A percentile compares a stretch with the other conserved stretches of the same genome.
Evolutionary conservation across 92 coral and sea anemone species (phyloP).

Genomic region (Porites cylindrica): DNA sequence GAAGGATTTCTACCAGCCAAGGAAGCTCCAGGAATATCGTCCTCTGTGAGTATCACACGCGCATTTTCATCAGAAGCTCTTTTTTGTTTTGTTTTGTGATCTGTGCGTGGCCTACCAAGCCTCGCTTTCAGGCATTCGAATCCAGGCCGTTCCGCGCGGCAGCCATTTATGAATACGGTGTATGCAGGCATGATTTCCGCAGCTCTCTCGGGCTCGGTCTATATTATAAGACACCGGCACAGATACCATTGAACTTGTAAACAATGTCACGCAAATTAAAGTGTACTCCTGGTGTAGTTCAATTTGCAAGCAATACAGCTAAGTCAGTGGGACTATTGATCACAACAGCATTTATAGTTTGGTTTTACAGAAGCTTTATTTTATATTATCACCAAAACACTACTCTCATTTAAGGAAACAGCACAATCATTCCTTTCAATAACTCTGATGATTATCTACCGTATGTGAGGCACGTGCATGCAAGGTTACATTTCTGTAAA

Average conservation of each 20-base stretch:
- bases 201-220: not conserved
- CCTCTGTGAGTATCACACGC: too few species aligned
- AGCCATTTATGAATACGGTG: too few species aligned
- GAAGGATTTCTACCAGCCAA: too few species aligned
- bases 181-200: not conserved
- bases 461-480: conserved; percentile 14
- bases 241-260: not conserved
- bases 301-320: too few species aligned
- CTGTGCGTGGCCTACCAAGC: too few species aligned
- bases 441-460: conserved; percentile 5
- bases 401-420: not conserved
- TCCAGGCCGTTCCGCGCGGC: too few species aligned
- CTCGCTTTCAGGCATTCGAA: too few species aligned
- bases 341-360: too few species aligned
- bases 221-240: not conserved
- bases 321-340: too few species aligned
- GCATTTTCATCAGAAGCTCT: too few species aligned
- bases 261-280: conserved; percentile 9
- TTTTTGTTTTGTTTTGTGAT: too few species aligned
- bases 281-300: not conserved
- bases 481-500: conserved; percentile 5
- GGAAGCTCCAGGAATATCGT: too few species aligned
- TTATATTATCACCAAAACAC: conserved; percentile 11
- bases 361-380: not conserved
- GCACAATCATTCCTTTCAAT: conserved; percentile 15